These are phyloP conservation scores for Caenorhabditis sp. DNA, from an alignment of 2,888 invertebrate genomes.

Conservation along the genomic window DNA sequence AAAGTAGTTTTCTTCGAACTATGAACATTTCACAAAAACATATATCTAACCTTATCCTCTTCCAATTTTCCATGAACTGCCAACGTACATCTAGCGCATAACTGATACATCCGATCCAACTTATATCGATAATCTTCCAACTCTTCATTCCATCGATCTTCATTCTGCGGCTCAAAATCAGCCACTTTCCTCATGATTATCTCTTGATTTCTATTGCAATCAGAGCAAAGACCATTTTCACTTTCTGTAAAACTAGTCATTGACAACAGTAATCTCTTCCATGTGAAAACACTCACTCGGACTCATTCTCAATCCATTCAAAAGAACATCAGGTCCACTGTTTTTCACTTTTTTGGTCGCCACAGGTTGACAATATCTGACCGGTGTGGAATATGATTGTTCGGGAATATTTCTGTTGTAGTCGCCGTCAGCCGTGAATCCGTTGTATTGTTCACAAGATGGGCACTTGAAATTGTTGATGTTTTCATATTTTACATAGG, in stretches of 20 bases:
- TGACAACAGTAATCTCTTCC: no score
- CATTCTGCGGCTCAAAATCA: constrained; percentile 54
- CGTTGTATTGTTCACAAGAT: constrained; percentile 60
- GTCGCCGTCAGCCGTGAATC: constrained; percentile 56
- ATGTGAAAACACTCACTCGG: no score
- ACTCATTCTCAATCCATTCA: constrained; percentile 23
- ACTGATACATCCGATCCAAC: constrained; percentile 50
- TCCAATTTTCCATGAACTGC: constrained; percentile 51
- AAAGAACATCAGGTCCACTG: constrained; percentile 1
- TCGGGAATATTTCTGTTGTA: constrained; percentile 50
- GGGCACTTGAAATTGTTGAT: constrained; percentile 51
- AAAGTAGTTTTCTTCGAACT: no score
- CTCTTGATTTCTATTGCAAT: constrained; percentile 52
- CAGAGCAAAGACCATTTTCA: constrained; percentile 50
- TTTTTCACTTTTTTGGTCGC: constrained; percentile 3
- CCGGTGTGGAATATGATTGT: constrained; percentile 16
- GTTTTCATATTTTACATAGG: constrained; percentile 24
- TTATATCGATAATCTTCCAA: constrained; percentile 48
- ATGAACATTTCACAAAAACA: neutral
- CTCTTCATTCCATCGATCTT: constrained; percentile 55
- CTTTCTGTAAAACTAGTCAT: constrained; percentile 9
- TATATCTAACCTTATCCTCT: constrained; percentile 33
- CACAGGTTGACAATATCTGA: constrained; percentile 18
- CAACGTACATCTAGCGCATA: constrained; percentile 52
- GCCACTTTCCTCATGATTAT: constrained; percentile 42